Evolutionary conservation across 2,113 vertebrate genomes (phyloP).

Genomic region (Lophotis ruficrista): DNA sequence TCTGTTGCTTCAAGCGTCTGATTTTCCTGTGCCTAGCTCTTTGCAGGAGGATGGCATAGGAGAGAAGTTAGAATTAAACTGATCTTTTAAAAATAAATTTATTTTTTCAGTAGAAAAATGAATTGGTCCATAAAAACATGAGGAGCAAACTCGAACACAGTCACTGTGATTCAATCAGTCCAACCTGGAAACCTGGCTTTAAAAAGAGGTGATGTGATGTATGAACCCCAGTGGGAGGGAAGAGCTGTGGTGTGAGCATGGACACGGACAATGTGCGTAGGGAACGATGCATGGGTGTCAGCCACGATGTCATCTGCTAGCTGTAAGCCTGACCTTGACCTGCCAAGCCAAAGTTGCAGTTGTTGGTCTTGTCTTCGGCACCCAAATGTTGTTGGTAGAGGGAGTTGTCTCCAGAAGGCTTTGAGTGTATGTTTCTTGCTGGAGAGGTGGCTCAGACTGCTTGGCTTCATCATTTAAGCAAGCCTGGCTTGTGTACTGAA

Average conservation of each 20-base stretch:
- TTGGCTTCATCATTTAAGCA: neutral
- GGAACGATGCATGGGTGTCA: accelerated
- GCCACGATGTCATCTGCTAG: neutral
- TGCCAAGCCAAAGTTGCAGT: neutral
- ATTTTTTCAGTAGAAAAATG: neutral
- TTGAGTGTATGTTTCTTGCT: neutral
- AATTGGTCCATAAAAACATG: neutral
- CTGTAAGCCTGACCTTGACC: neutral
- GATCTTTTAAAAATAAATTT: accelerated
- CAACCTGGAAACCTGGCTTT: neutral
- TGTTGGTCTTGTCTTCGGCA: neutral
- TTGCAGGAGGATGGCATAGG: neutral
- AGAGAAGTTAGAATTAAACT: neutral
- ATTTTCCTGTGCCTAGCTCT: neutral
- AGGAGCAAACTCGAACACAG: neutral
- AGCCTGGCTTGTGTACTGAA: neutral
- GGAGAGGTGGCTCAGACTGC: neutral
- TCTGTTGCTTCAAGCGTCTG: neutral
- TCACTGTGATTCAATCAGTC: neutral
- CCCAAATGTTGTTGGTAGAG: neutral
- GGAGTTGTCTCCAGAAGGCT: neutral
- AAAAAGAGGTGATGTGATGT: neutral
- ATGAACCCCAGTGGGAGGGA: neutral
- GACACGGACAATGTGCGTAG: neutral
- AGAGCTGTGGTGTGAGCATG: accelerated